These are phyloP conservation scores for Cyprinodon brontotheroides DNA, from an alignment of 2,113 vertebrate genomes.

Conservation along the genomic window DNA sequence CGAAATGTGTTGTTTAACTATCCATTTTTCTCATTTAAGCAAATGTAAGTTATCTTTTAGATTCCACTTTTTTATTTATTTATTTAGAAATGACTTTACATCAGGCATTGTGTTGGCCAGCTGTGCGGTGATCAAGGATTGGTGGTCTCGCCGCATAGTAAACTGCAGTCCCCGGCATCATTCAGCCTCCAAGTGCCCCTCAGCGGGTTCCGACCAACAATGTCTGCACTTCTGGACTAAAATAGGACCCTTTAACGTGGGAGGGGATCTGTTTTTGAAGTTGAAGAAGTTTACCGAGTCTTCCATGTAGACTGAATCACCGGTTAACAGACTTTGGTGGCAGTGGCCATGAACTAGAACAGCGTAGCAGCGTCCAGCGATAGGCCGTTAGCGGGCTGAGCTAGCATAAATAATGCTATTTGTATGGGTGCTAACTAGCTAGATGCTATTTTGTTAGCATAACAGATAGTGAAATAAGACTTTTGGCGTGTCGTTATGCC, in stretches of 20 bases:
- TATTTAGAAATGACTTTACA: slow-evolving; percentile 39
- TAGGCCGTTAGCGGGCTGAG: slow-evolving; percentile 49
- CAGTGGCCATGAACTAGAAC: slow-evolving; percentile 55
- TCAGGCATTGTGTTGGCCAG: slow-evolving; percentile 70
- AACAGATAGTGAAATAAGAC: slow-evolving; percentile 41
- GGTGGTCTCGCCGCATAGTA: slow-evolving; percentile 22
- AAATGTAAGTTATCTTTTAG: too few species aligned
- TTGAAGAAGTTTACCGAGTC: slow-evolving; percentile 38
- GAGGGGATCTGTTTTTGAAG: slow-evolving; percentile 7
- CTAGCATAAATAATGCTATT: slow-evolving; percentile 46
- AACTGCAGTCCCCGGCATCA: slow-evolving; percentile 54
- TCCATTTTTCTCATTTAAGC: background rate
- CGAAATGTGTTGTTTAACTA: background rate
- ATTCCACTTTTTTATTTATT: background rate
- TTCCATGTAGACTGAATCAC: slow-evolving; percentile 14
- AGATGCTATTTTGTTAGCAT: slow-evolving; percentile 62
- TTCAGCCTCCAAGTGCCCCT: slow-evolving; percentile 20
- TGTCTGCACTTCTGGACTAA: slow-evolving; percentile 49
- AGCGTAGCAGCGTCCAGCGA: slow-evolving; percentile 33
- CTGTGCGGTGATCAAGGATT: slow-evolving; percentile 79
- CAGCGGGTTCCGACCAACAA: slow-evolving; percentile 1
- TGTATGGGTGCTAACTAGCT: slow-evolving; percentile 62
- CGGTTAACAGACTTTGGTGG: slow-evolving; percentile 21
- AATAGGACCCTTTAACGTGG: slow-evolving; percentile 15
- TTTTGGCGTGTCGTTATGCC: slow-evolving; percentile 40